A percentile compares a stretch with the other conserved stretches of the same genome.
Evolutionary conservation across 2,888 invertebrate genomes (phyloP).

Genomic region (Philonicus albiceps): DNA sequence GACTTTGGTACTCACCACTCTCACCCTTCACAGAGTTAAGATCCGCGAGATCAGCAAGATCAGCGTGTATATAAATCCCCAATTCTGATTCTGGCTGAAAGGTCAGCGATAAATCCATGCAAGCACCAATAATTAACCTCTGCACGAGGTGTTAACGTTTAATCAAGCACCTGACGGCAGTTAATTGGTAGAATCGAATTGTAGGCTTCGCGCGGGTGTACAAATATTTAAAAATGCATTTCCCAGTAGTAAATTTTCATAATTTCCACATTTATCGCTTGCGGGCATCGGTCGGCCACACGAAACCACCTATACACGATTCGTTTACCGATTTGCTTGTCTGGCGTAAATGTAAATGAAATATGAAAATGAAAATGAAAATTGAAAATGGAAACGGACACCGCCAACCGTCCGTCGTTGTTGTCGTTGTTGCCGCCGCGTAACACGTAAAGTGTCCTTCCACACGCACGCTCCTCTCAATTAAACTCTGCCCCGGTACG

Average conservation of each 20-base stretch:
- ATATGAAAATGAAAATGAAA: slow-evolving; percentile 8
- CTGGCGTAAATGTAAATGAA: no score
- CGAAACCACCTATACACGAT: slow-evolving; percentile 23
- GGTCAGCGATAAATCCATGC: slow-evolving; percentile 11
- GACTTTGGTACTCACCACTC: neutral
- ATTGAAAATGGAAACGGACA: neutral
- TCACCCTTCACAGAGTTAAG: neutral
- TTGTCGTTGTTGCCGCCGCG: neutral
- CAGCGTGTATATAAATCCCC: no score
- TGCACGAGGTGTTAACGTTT: neutral
- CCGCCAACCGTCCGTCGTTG: neutral
- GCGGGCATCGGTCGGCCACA: slow-evolving; percentile 27
- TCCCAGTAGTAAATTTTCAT: slow-evolving; percentile 29
- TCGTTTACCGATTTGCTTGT: neutral
- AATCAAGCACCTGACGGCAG: slow-evolving; percentile 1
- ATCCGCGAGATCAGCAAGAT: neutral
- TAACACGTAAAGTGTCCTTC: slow-evolving; percentile 29
- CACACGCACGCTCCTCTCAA: slow-evolving; percentile 38
- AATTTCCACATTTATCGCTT: slow-evolving; percentile 30
- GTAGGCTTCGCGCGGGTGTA: slow-evolving; percentile 8
- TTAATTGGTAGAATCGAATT: slow-evolving; percentile 9
- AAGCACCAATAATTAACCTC: slow-evolving; percentile 34
- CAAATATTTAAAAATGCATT: slow-evolving; percentile 40
- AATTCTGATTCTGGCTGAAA: neutral
- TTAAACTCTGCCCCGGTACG: neutral